Evolutionary conservation across 2,888 invertebrate genomes (phyloP).

Genomic region (Catocala nupta): DNA sequence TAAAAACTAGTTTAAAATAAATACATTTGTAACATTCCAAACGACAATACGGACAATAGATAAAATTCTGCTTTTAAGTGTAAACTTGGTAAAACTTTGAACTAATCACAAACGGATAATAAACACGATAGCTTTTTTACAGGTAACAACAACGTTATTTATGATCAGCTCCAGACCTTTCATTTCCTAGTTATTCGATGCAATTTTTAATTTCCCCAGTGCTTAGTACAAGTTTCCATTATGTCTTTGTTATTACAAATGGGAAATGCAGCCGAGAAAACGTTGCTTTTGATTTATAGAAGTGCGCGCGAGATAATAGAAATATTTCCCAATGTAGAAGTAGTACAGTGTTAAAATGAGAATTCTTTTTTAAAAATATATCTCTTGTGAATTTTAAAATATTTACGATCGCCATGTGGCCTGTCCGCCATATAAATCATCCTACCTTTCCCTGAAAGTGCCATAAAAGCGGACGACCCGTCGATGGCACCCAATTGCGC

Average conservation of each 20-base stretch:
- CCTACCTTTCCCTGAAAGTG: not conserved
- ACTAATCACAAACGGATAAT: no score
- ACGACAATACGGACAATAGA: no score
- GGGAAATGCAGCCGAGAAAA: constrained; percentile 37
- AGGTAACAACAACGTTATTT: not conserved
- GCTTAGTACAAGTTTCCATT: constrained; percentile 42
- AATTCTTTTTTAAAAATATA: not conserved
- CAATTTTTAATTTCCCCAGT: constrained; percentile 55
- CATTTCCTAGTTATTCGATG: constrained; percentile 32
- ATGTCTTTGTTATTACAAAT: constrained; percentile 47
- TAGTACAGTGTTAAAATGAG: not conserved
- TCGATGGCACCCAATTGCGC: constrained; percentile 1
- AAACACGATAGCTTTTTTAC: not conserved
- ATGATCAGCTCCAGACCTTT: constrained; percentile 25
- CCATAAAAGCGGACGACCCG: constrained; percentile 1
- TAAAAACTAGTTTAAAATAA: no score
- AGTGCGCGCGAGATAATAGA: constrained; percentile 25
- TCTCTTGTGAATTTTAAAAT: constrained; percentile 1
- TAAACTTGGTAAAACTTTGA: no score
- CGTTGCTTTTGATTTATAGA: constrained; percentile 37
- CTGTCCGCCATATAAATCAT: not conserved
- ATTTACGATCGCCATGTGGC: not conserved
- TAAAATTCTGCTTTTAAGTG: no score
- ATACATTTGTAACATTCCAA: no score
- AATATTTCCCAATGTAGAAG: constrained; percentile 18